phyloP scores from a whole-genome alignment of 2,888 invertebrate genomes.

The Drosophila picticornis region DNA sequence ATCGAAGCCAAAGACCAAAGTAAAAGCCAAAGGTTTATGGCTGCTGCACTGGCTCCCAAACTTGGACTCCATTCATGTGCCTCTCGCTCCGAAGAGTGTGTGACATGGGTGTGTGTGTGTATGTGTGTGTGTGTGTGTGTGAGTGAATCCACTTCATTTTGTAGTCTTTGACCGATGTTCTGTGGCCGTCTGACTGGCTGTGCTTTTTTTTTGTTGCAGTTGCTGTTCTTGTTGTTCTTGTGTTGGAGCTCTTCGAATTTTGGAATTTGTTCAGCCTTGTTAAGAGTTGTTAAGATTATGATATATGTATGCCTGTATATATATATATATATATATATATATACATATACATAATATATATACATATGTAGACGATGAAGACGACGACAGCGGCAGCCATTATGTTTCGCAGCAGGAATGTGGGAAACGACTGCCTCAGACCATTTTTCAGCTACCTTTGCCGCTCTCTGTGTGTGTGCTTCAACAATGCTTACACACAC shows the following conservation, averaged over 20 bases:
- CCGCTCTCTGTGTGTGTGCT: constrained; percentile 37
- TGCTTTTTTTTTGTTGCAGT: constrained; percentile 40
- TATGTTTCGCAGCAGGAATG: constrained; percentile 83
- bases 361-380: constrained; percentile 39
- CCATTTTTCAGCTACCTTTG: constrained; percentile 69
- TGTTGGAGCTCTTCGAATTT: constrained; percentile 67
- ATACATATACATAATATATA: constrained; percentile 5
- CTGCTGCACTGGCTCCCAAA: constrained; percentile 51
- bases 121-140: constrained; percentile 44
- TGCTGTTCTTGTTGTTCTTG: constrained; percentile 13
- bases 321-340: constrained; percentile 10
- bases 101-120: background rate
- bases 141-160: constrained; percentile 73
- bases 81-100: constrained; percentile 10
- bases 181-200: constrained; percentile 73
- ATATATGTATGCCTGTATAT: constrained; percentile 75
- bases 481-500: constrained; percentile 45
- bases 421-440: constrained; percentile 79
- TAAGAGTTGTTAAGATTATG: constrained; percentile 84
- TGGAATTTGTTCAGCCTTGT: constrained; percentile 84
- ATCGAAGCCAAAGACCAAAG: constrained; percentile 27
- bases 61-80: constrained; percentile 46
- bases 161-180: constrained; percentile 59
- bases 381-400: constrained; percentile 80
- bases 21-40: constrained; percentile 50